Base-by-base conservation (phyloP, 2,797 vertebrate genomes). In the Lycodopsis pacificus region DNA sequence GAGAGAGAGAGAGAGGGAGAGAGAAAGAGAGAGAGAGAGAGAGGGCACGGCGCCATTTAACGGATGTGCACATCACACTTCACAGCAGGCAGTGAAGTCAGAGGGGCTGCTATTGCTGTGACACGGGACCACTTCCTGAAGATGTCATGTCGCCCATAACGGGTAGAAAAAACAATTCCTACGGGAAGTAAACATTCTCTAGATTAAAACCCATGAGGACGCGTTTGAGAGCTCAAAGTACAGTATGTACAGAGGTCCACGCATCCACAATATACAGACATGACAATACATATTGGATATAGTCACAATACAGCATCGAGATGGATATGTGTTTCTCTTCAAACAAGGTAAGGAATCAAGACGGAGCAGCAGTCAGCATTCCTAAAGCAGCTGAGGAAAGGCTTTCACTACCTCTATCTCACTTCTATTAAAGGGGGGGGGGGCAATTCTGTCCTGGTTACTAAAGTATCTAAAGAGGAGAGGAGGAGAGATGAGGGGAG, bases 251-350 rank as follows among this genome's bases (percentile, higher is more conserved):
- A 95, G 91, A 92, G 94, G 92, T 91, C 91, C 94, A 96, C 97
- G 96, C 95, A 61, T 94, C 94, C 95, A 95, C 93, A 86, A 92
- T 93, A 92, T 94, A 94, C 92, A 94, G 92, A 92, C 91, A 95
- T 92, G 89, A 94, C 94, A 96, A 96, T 96, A 96, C 95, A 96
- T 96, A 94, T 90, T 94, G 94, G 95, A 96, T 95, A 94, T 90
- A 93, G 88, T 94, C 73, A 88, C 73, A 88, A 94, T 91, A 94
- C 85, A 92, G 91, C 92, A 94, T 94, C 83, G 85, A 91, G 93
- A 89, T 65, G 80, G 75, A 75, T 65, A 70, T 73, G 70, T 40
- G 65, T 58, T 85, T 76, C 66, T 84, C 65, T 79, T 89, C 87
- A 68, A 78, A 86, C 89, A 75, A 59, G 68, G 51, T 72, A 20